phyloP scores from a whole-genome alignment of 2,113 vertebrate species.

The Psittacula cyanocephala region DNA sequence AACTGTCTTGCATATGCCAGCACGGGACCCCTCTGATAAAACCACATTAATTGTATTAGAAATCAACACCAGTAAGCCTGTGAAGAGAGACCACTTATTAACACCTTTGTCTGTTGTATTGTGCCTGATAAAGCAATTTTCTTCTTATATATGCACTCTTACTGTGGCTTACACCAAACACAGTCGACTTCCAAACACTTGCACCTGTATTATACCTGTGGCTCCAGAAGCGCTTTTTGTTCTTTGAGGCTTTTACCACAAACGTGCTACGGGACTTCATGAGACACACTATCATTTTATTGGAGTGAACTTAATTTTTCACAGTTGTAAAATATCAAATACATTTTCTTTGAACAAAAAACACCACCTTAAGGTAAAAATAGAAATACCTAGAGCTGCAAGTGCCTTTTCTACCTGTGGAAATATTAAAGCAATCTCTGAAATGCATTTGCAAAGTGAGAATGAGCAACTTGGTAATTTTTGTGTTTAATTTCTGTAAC shows the following conservation, averaged over 20 bases:
- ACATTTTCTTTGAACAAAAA: neutral
- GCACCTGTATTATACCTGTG: neutral
- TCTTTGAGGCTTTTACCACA: neutral
- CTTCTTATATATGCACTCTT: neutral
- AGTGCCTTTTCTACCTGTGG: neutral
- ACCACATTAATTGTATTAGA: neutral
- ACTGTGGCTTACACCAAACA: neutral
- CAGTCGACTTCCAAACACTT: neutral
- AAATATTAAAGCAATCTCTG: neutral
- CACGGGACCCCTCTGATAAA: neutral
- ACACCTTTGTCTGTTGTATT: neutral
- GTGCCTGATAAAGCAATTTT: neutral
- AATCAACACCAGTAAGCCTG: neutral
- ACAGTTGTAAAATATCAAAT: neutral
- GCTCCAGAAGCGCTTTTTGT: neutral
- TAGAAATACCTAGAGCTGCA: neutral
- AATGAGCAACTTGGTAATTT: neutral
- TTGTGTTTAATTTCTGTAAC: neutral
- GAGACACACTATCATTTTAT: neutral
- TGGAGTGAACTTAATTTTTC: neutral
- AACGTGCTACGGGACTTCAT: neutral
- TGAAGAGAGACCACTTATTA: neutral
- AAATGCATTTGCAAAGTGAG: neutral
- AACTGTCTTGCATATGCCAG: neutral
- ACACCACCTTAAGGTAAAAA: neutral